Base-by-base conservation (phyloP, 2,888 invertebrate genomes). In the Noctua janthina region DNA sequence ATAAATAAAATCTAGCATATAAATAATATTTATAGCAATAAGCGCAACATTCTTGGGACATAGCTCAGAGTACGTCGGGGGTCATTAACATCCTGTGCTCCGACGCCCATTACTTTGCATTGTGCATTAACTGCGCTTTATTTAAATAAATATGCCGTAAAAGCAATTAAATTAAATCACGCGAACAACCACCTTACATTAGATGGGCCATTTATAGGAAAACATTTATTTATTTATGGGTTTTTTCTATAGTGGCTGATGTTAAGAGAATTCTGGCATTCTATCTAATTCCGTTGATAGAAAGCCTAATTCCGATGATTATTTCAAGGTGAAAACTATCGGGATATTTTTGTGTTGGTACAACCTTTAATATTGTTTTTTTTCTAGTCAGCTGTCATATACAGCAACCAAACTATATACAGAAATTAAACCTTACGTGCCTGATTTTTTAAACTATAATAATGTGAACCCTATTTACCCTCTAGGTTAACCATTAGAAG, bases 111-210 rank as follows among this genome's bases (percentile, higher is more conserved):
- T 78, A 75, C 62, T 82, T 64, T 29, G 67, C 67, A 75, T 59
- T 86, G 87, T 86, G 87, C 87, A 87, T 70, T 78, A 81, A 86
- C 77, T 88, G 88, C 82, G 71, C 84, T 86, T 83, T 83, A 90
- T 90, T 91, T 91, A 90, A 91, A 91, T 91, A 91, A 91, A 91
- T 91, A 88, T 64, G 78, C 87, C 89, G 86, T 91, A 86, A 91
- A 91, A 78, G 86, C 82, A 90, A 90, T 89, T 89, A 83, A 86
- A 89, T 80, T 85, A 80, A 90, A 88, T 85, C 91, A 91, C 87
- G 91, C 87, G 72, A 87, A 81, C 76, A 59, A 76, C 75, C 72
- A 77, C 78, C 76, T 78, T 79, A 76, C 49, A 79, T 80, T 82
- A 88, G 86, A 75, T 68, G 88, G 67, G 6, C 43, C 72, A 75